phyloP scores from a whole-genome alignment of 2,888 invertebrate genomes.

The Ennomos quercinarius region DNA sequence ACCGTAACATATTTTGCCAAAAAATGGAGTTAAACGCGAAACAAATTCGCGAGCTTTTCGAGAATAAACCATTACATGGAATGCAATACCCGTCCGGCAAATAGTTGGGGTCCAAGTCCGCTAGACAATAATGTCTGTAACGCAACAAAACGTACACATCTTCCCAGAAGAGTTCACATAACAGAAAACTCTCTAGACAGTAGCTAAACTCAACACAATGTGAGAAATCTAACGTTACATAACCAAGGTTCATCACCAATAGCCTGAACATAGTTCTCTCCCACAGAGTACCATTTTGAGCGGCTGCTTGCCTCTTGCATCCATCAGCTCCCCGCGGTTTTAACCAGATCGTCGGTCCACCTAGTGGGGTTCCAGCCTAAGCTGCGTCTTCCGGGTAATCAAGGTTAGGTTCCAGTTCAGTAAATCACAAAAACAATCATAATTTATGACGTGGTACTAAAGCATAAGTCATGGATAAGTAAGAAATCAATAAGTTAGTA shows the following conservation, averaged over 20 bases:
- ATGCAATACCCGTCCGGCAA: constrained; percentile 61
- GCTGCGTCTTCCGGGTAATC: too few species aligned
- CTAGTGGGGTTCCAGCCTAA: too few species aligned
- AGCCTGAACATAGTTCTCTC: too few species aligned
- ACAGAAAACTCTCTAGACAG: constrained; percentile 16
- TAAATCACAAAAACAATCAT: too few species aligned
- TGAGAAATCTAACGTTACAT: not conserved
- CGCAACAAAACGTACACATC: constrained; percentile 51
- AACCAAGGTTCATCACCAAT: not conserved
- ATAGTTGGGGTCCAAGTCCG: constrained; percentile 53
- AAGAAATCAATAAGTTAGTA: too few species aligned
- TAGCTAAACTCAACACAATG: not conserved
- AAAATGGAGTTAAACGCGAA: not conserved
- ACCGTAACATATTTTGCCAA: too few species aligned
- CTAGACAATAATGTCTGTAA: constrained; percentile 56
- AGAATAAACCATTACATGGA: constrained; percentile 44
- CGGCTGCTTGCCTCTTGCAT: not conserved
- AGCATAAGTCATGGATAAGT: too few species aligned
- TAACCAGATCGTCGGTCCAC: too few species aligned
- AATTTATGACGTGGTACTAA: too few species aligned
- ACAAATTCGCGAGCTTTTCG: constrained; percentile 1
- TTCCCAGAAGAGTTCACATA: constrained; percentile 39
- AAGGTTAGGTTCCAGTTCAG: too few species aligned
- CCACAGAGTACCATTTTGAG: too few species aligned
- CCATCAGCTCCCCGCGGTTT: too few species aligned